These are phyloP conservation scores for Netelia inedita DNA, from an alignment of 2,888 invertebrate genomes.

Conservation along the genomic window DNA sequence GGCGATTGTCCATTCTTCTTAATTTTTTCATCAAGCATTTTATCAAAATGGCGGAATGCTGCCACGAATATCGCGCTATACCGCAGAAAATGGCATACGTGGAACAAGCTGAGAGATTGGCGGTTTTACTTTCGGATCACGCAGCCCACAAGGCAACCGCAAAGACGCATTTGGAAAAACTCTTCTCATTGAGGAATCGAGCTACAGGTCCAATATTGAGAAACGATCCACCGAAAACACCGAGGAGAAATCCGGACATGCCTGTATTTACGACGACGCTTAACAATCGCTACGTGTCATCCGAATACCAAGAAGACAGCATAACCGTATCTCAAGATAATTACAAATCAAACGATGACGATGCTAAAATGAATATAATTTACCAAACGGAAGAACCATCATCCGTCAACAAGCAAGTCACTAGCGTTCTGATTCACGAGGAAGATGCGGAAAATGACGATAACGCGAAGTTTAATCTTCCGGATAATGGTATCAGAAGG, in stretches of 20 bases:
- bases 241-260: slow-evolving; percentile 77
- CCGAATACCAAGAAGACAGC: slow-evolving; percentile 47
- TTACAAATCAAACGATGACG: slow-evolving; percentile 41
- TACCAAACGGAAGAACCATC: not conserved
- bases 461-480: not conserved
- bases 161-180: slow-evolving; percentile 86
- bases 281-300: slow-evolving; percentile 72
- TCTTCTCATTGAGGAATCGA: slow-evolving; percentile 82
- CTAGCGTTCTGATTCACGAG: slow-evolving; percentile 58
- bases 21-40: slow-evolving; percentile 91
- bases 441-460: slow-evolving; percentile 38
- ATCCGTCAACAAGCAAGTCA: not conserved
- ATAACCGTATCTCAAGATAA: not conserved
- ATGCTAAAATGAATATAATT: slow-evolving; percentile 16
- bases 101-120: slow-evolving; percentile 90
- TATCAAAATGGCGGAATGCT: slow-evolving; percentile 89
- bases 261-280: slow-evolving; percentile 74
- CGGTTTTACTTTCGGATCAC: slow-evolving; percentile 88
- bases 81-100: slow-evolving; percentile 89
- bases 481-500: not conserved
- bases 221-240: slow-evolving; percentile 76
- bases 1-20: slow-evolving; percentile 88
- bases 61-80: slow-evolving; percentile 88
- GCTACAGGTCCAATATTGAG: slow-evolving; percentile 8
- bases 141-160: slow-evolving; percentile 87